These are phyloP conservation scores for Phaetusa simplex DNA, from an alignment of 2,113 vertebrate species.

Conservation along the genomic window DNA sequence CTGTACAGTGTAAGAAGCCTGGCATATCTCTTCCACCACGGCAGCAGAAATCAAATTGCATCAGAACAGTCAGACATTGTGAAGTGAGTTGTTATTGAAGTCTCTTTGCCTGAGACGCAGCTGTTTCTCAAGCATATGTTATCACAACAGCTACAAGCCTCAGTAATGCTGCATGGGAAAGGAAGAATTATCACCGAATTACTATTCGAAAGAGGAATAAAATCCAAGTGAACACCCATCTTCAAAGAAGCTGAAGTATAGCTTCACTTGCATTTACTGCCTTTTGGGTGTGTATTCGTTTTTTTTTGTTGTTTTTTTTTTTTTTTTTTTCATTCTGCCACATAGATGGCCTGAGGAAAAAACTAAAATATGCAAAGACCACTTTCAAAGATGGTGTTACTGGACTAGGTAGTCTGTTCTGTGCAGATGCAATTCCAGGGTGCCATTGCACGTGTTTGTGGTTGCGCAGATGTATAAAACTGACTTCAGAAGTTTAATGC, in stretches of 20 bases:
- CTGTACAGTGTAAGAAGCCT: not conserved
- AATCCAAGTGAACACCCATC: not conserved
- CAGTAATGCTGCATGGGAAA: not conserved
- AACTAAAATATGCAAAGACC: not conserved
- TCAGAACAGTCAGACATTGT: constrained; percentile 11
- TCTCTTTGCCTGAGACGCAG: constrained; percentile 7
- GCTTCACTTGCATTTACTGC: not conserved
- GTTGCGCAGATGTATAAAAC: not conserved
- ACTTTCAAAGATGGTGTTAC: not conserved
- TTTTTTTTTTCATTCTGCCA: not conserved
- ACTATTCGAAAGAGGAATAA: not conserved
- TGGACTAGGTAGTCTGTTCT: not conserved
- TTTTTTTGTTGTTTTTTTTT: not conserved
- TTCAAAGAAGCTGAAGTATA: not conserved
- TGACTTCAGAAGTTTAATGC: not conserved
- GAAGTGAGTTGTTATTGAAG: not conserved
- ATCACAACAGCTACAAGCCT: not conserved
- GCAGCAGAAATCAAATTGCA: not conserved
- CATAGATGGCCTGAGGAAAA: not conserved
- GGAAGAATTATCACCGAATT: not conserved
- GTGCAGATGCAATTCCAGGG: not conserved
- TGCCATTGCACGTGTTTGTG: not conserved
- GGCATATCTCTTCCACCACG: not conserved
- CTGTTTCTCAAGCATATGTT: constrained; percentile 26
- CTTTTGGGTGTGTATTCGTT: not conserved